Percentiles rank a stretch among this genome's conserved stretches.
Conservation (phyloP, 1,140 invertebrate species). For the Drosophila sp. region DNA sequence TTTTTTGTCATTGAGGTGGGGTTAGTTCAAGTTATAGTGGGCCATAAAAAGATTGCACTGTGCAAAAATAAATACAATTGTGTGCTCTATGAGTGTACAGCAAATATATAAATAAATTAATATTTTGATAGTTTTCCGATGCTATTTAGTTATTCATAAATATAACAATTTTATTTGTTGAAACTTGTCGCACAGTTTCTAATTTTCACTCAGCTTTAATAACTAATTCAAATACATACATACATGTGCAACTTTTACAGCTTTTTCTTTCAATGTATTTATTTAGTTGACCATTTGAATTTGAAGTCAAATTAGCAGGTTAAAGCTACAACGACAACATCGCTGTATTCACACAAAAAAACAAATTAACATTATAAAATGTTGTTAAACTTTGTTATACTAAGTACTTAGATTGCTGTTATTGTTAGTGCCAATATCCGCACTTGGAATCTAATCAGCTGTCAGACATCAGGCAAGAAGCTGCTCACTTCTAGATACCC, state of each 20-base stretch:
- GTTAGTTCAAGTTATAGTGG: constrained; percentile 20
- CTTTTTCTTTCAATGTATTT: constrained; percentile 28
- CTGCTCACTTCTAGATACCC: background rate
- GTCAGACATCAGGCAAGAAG: constrained; percentile 12
- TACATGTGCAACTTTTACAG: no score
- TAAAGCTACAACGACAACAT: constrained; percentile 39
- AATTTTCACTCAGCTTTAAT: background rate
- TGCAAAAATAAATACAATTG: constrained; percentile 17
- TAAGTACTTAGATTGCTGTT: constrained; percentile 29
- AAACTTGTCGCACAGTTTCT: background rate
- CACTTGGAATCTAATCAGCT: constrained; percentile 67
- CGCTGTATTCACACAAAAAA: constrained; percentile 45
- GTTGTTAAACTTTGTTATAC: constrained; percentile 37
- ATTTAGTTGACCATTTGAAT: constrained; percentile 29
- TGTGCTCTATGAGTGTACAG: constrained; percentile 27
- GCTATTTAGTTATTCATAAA: background rate
- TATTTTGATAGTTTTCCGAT: no score
- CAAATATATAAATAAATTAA: no score
- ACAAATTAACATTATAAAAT: constrained; percentile 29
- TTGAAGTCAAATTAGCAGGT: constrained; percentile 64
- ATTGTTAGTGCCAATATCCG: constrained; percentile 40
- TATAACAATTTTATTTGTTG: no score
- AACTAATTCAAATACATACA: background rate
- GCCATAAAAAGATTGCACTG: constrained; percentile 41
- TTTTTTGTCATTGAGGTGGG: constrained; percentile 30